Evolutionary conservation across 2,888 invertebrate species (phyloP).

Genomic region (Ochropacha duplaris): DNA sequence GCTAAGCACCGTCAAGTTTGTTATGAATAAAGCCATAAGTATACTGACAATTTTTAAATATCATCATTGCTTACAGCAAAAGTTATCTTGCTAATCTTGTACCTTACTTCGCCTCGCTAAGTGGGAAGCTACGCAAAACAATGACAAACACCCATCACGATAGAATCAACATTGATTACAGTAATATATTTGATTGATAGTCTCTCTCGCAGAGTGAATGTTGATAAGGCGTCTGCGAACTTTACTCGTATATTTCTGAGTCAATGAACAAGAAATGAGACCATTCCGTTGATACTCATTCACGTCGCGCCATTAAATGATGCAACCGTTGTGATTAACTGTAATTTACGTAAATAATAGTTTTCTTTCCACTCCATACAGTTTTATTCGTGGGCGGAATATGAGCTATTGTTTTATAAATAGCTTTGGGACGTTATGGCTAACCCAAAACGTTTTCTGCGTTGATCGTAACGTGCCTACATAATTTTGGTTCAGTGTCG

Average conservation of each 20-base stretch:
- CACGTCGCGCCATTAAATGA: conserved; percentile 16
- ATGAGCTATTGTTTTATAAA: not conserved
- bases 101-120: not conserved
- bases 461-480: not conserved
- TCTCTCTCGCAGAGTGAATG: conserved; percentile 7
- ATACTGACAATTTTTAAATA: no score
- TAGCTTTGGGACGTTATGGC: not conserved
- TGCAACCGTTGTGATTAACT: conserved; percentile 10
- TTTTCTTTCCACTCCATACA: conserved; percentile 2
- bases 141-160: not conserved
- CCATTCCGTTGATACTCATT: conserved; percentile 6
- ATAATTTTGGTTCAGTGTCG: not conserved
- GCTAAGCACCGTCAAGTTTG: no score
- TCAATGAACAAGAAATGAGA: conserved; percentile 37
- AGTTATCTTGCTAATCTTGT: not conserved
- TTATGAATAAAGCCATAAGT: no score
- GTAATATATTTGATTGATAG: conserved; percentile 13
- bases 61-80: no score
- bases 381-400: not conserved
- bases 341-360: conserved; percentile 5
- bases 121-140: not conserved
- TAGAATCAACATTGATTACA: not conserved
- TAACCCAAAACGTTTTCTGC: not conserved
- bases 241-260: conserved; percentile 25
- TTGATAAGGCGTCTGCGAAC: conserved; percentile 16